Conservation (phyloP, 2,113 vertebrate species). For the Oceanodroma tethys region DNA sequence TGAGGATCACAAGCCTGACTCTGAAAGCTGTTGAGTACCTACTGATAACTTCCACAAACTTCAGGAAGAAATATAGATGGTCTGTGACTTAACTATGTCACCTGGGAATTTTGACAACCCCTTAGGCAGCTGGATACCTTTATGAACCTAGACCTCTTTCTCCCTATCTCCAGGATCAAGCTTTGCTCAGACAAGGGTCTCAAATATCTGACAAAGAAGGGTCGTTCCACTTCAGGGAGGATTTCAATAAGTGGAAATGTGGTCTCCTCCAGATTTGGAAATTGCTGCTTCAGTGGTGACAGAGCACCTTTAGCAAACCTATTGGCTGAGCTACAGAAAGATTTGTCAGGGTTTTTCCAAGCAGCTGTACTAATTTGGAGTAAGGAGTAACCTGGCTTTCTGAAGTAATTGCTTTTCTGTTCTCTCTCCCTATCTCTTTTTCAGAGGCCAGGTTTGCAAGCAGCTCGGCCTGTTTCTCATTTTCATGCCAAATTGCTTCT, state of each 20-base stretch:
- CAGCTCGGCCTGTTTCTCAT: conserved; percentile 22
- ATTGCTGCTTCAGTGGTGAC: background rate
- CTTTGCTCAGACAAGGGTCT: background rate
- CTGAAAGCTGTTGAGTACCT: background rate
- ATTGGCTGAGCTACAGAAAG: background rate
- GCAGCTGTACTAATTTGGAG: background rate
- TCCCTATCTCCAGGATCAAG: background rate
- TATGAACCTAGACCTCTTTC: background rate
- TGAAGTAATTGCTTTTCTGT: conserved; percentile 10
- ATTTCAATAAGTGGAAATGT: background rate
- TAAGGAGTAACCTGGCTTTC: background rate
- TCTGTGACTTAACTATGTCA: background rate
- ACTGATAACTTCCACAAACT: background rate
- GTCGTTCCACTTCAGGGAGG: background rate
- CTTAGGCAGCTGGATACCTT: background rate
- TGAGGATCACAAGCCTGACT: background rate
- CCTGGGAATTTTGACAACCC: background rate
- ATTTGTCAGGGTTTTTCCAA: background rate
- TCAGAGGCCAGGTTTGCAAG: background rate
- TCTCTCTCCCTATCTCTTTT: background rate
- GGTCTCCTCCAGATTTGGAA: background rate
- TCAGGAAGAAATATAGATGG: background rate
- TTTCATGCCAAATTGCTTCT: conserved; percentile 19
- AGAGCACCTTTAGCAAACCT: background rate
- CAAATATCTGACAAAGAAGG: background rate